Evolutionary conservation across 2,797 vertebrate species (phyloP).

Genomic region (Notamacropus eugenii): DNA sequence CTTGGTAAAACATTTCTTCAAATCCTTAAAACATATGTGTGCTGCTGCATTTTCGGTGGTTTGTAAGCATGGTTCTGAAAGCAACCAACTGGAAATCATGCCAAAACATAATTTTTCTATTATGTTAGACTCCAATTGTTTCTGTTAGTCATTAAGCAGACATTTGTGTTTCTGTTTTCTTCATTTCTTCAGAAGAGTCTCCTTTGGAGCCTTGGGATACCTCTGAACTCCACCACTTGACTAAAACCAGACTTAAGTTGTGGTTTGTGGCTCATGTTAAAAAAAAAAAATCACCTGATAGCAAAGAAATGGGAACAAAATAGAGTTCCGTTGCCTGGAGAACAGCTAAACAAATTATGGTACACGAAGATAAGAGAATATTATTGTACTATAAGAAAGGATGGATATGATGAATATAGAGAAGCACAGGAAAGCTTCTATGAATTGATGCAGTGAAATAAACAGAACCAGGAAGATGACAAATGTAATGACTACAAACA

Average conservation of each 20-base stretch:
- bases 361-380: neutral
- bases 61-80: conserved; percentile 69
- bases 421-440: neutral
- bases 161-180: conserved; percentile 78
- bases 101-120: conserved; percentile 75
- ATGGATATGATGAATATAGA: neutral
- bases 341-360: neutral
- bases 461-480: neutral
- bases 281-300: conserved; percentile 28
- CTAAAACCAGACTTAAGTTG: conserved; percentile 49
- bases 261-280: conserved; percentile 23
- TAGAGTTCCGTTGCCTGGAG: neutral
- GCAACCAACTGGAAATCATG: conserved; percentile 75
- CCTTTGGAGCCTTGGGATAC: conserved; percentile 70
- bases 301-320: neutral
- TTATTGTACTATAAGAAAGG: neutral
- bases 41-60: conserved; percentile 68
- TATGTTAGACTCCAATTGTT: conserved; percentile 78
- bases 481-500: neutral
- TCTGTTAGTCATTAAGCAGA: conserved; percentile 78
- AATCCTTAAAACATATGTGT: neutral
- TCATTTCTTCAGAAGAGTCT: conserved; percentile 66
- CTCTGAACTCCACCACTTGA: conserved; percentile 37
- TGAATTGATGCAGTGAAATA: neutral
- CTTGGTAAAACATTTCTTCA: neutral